Conservation (phyloP, 2,888 invertebrate species). For the Cyaniris semiargus region DNA sequence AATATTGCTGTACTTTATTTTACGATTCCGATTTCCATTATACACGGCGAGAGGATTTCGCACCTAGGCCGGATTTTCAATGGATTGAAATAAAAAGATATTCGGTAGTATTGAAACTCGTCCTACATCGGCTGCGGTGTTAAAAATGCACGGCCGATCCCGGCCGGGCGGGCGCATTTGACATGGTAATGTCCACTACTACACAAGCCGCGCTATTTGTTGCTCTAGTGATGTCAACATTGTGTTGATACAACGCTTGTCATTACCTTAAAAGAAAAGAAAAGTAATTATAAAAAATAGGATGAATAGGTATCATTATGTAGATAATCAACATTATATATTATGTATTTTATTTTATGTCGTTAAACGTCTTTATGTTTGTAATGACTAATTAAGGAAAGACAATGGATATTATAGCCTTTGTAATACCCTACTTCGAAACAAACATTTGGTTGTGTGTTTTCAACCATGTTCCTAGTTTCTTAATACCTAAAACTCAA, state of each 20-base stretch:
- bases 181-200: constrained; percentile 63
- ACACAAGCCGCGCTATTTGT: constrained; percentile 59
- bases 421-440: too few relatives aligned
- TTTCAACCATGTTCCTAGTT: too few relatives aligned
- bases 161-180: constrained; percentile 61
- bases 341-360: too few relatives aligned
- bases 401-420: too few relatives aligned
- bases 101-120: constrained; percentile 31
- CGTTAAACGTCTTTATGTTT: too few relatives aligned
- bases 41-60: not conserved
- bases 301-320: not conserved
- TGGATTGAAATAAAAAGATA: not conserved
- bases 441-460: too few relatives aligned
- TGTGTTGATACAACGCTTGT: constrained; percentile 7
- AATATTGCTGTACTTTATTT: constrained; percentile 6
- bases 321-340: too few relatives aligned
- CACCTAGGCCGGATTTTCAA: not conserved
- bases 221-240: constrained; percentile 50
- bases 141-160: constrained; percentile 65
- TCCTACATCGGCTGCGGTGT: constrained; percentile 46
- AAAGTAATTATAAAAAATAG: not conserved
- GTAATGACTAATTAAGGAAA: too few relatives aligned
- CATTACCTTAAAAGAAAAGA: not conserved
- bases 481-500: too few relatives aligned
- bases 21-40: not conserved